A percentile compares a stretch with the other conserved stretches of the same genome.
phyloP scores from a whole-genome alignment of 53 echinoderm and acorn worm genomes.

The Patiria pectinifera region DNA sequence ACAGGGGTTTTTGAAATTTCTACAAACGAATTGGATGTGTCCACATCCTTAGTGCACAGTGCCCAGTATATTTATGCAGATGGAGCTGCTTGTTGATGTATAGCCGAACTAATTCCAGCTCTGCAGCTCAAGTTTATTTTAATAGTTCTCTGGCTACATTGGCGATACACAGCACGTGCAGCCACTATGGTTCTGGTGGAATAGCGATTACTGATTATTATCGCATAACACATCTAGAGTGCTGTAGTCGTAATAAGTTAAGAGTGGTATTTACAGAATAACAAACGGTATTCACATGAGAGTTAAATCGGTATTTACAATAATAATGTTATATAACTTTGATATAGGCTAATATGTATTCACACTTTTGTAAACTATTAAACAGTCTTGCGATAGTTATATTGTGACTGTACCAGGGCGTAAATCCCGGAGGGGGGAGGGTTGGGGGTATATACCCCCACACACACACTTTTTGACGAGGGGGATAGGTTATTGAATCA shows the following conservation, averaged over 20 bases:
- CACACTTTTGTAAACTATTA: no score
- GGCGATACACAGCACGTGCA: background rate
- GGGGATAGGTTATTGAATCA: no score
- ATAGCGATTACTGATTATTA: background rate
- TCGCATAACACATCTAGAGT: no score
- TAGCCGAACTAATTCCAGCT: background rate
- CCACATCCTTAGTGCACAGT: background rate
- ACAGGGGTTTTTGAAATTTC: background rate
- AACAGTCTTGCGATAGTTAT: no score
- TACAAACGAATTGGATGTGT: conserved; percentile 1
- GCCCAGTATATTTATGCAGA: background rate
- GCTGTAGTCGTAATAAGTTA: background rate
- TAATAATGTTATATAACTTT: no score
- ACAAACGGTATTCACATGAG: background rate
- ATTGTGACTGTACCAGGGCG: no score
- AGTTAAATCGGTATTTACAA: no score
- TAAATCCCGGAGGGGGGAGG: no score
- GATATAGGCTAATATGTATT: no score
- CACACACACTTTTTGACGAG: no score
- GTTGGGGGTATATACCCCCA: no score
- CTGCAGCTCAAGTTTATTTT: background rate
- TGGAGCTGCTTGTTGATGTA: background rate
- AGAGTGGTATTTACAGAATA: background rate
- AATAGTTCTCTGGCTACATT: background rate
- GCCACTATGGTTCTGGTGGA: background rate